Evolutionary conservation across 2,888 invertebrate species (phyloP), one percentile per base, ranked within the genome.

Genomic region (Mechanitis messenoides): DNA sequence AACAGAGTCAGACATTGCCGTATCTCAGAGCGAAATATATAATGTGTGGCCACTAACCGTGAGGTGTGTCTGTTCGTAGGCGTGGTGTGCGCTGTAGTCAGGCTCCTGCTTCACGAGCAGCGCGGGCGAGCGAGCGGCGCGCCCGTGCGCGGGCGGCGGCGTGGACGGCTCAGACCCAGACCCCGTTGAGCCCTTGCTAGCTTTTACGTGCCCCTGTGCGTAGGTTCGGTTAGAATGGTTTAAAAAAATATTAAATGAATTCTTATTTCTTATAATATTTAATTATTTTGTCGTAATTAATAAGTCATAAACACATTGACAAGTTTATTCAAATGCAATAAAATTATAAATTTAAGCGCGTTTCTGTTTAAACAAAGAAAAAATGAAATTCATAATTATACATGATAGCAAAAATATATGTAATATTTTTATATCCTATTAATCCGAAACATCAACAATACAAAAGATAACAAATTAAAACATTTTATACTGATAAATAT

Each of bases 101-200:
- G 92, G 90, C 84, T 94, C 93, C 83, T 93, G 93, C 84, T 94
- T 94, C 71, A 92, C 92, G 74, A 91, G 81, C 67, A 72, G 84
- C 62, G 72, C 70, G 85, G 67, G 90, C 78, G 79, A 89, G 87
- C 75, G 92, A 84, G 87, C 91, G 57, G 78, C 70, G 64, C 87
- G 83, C 64, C 76, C 69, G 83, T 89, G 90, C 76, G 90, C 89
- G 55, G 89, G 89, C 75, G 88, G 90, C 71, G 89, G 90, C 70
- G 87, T 88, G 68, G 86, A 87, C 73, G 85, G 86, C 83, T 87
- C 89, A 71, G 87, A 87, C 67, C 92, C 87, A 2, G 87, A 87
- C 28, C 87, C 89, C 72, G 84, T 85, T 56, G 87, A 87, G 2
- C 87, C 80, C 33, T 61, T 45, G 35, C 58, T 60, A 11, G 73